Conservation (phyloP, 2,113 vertebrate species). For the Pollimyrus isidori region DNA sequence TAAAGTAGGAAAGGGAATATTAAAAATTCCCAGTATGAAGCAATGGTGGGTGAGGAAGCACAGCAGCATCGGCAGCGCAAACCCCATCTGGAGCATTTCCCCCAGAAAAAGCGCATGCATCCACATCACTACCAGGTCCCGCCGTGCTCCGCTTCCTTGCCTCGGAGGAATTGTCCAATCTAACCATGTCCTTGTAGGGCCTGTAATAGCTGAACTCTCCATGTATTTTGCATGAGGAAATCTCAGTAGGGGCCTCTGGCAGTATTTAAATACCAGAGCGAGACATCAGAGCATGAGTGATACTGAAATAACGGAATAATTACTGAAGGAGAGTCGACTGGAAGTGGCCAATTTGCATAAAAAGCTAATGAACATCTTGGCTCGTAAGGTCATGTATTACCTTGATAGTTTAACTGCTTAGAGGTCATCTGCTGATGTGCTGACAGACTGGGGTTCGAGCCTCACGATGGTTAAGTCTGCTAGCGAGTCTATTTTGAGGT, state of each 20-base stretch:
- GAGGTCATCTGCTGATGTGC: background rate
- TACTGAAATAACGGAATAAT: constrained; percentile 99
- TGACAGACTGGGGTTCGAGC: background rate
- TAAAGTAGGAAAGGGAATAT: background rate
- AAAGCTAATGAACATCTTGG: constrained; percentile 96
- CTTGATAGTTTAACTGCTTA: background rate
- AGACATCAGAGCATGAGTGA: constrained; percentile 92
- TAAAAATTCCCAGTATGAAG: background rate
- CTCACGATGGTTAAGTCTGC: background rate
- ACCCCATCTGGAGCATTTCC: constrained; percentile 22
- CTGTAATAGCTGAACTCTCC: constrained; percentile 85
- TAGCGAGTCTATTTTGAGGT: background rate
- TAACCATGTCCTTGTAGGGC: constrained; percentile 84
- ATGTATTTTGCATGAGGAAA: constrained; percentile 96
- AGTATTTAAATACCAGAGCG: constrained; percentile 99
- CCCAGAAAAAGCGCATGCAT: constrained; percentile 45
- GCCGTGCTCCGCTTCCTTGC: background rate
- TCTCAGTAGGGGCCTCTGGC: constrained; percentile 86
- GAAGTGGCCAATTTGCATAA: constrained; percentile 98
- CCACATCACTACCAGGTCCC: constrained; percentile 24
- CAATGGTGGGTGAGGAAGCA: background rate
- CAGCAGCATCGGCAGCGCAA: background rate
- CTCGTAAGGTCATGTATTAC: constrained; percentile 62
- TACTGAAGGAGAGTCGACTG: constrained; percentile 93
- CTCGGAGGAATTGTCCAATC: constrained; percentile 66